Conservation (phyloP, 2,888 invertebrate genomes). For the Gryllus longicercus region DNA sequence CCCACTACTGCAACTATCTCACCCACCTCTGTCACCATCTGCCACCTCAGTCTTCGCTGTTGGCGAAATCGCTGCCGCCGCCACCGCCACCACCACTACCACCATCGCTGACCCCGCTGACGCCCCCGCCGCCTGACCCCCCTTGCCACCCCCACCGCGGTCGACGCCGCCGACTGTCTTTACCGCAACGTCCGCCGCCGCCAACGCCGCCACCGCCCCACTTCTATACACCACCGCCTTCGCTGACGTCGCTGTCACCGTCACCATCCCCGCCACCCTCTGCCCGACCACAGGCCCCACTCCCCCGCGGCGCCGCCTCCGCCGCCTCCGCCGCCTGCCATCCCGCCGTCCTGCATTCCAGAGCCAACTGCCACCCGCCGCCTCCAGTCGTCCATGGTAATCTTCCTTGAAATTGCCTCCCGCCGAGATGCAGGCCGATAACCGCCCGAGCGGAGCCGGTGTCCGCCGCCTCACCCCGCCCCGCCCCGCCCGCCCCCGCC, state of each 20-base stretch:
- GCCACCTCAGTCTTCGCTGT: too few species aligned
- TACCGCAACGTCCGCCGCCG: too few species aligned
- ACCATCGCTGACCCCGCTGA: too few species aligned
- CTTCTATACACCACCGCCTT: background rate
- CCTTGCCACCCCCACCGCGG: too few species aligned
- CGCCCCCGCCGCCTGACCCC: too few species aligned
- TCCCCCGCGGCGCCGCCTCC: background rate
- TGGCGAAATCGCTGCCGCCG: too few species aligned
- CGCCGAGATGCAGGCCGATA: background rate
- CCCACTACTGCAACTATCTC: too few species aligned
- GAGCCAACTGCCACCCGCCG: background rate
- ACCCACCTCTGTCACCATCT: too few species aligned
- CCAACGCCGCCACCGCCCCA: background rate
- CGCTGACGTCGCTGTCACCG: background rate
- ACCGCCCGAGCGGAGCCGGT: background rate
- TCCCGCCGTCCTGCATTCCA: background rate
- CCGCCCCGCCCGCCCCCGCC: background rate
- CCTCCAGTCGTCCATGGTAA: background rate
- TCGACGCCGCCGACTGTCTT: too few species aligned
- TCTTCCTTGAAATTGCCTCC: constrained; percentile 17
- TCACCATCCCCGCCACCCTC: background rate
- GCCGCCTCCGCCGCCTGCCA: background rate
- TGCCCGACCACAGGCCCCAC: background rate
- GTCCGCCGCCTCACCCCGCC: background rate
- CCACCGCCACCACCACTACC: too few species aligned